phyloP scores from a whole-genome alignment of 2,888 invertebrate species.

The Eupithecia vulgata region DNA sequence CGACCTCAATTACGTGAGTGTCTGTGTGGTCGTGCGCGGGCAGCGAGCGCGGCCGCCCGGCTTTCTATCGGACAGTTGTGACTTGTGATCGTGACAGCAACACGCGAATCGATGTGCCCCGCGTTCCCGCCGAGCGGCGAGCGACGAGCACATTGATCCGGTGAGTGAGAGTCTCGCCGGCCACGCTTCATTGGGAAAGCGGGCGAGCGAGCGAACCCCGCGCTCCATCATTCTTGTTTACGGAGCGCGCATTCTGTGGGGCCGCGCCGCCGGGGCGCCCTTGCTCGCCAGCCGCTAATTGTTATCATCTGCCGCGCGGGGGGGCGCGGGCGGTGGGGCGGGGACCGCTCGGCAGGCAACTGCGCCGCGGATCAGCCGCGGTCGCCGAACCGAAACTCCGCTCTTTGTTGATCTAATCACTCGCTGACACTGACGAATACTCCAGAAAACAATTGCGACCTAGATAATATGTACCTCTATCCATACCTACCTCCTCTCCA shows the following conservation, averaged over 20 bases:
- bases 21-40: conserved; percentile 55
- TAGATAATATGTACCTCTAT: background rate
- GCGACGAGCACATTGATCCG: conserved; percentile 77
- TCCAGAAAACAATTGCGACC: background rate
- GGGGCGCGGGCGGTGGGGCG: too few relatives aligned
- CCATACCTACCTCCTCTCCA: background rate
- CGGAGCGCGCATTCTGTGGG: background rate
- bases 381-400: conserved; percentile 2
- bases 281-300: background rate
- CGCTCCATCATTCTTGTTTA: conserved; percentile 19
- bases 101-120: conserved; percentile 67
- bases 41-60: conserved; percentile 62
- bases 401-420: background rate
- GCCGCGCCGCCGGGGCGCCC: background rate
- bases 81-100: conserved; percentile 49
- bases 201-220: conserved; percentile 28
- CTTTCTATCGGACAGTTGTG: conserved; percentile 62
- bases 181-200: conserved; percentile 18
- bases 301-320: background rate
- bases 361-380: background rate
- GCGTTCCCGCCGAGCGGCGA: conserved; percentile 57
- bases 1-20: conserved; percentile 71
- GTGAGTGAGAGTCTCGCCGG: conserved; percentile 73
- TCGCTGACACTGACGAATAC: background rate
- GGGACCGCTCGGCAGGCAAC: background rate